Evolutionary conservation across 2,888 invertebrate species (phyloP), one percentile per base, ranked within the genome.

Genomic region (Fragum whitleyi): DNA sequence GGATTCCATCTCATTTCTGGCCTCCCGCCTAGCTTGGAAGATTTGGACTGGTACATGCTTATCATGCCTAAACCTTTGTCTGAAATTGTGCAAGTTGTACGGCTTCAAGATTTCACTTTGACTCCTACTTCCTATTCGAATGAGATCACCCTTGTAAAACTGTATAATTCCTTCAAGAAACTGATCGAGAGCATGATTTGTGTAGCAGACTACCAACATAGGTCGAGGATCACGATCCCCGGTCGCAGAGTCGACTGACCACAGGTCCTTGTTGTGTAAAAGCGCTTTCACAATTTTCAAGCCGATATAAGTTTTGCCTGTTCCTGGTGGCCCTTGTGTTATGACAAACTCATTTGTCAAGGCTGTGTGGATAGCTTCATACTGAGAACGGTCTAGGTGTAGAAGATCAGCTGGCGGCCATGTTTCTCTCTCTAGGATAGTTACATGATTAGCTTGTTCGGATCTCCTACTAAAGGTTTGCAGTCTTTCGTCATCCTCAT

Each of bases 271-370:
- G 92, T 96, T 97, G 78, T 95, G 93, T 0, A 97, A 92, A 36
- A 97, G 91, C 0, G 95, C 86, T 65, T 92, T 87, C 0, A 96
- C 96, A 23, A 98, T 95, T 95, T 96, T 96, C 42, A 97, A 94
- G 0, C 97, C 97, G 85, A 97, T 93, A 92, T 95, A 96, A 0
- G 97, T 97, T 95, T 97, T 97, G 0, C 97, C 97, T 0, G 97
- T 97, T 3, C 97, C 97, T 0, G 97, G 97, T 0, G 97, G 97
- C 0, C 97, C 93, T 86, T 94, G 94, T 32, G 93, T 92, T 23
- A 94, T 80, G 1, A 91, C 89, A 74, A 94, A 87, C 69, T 93
- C 92, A 62, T 89, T 88, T 14, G 91, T 91, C 3, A 94, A 79
- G 2, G 92, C 92, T 11, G 88, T 86, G 62, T 88, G 86, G 11